Percentiles rank a stretch among this genome's conserved stretches.
Evolutionary conservation across 2,888 invertebrate species (phyloP).

Genomic region (Anticlea derivata): DNA sequence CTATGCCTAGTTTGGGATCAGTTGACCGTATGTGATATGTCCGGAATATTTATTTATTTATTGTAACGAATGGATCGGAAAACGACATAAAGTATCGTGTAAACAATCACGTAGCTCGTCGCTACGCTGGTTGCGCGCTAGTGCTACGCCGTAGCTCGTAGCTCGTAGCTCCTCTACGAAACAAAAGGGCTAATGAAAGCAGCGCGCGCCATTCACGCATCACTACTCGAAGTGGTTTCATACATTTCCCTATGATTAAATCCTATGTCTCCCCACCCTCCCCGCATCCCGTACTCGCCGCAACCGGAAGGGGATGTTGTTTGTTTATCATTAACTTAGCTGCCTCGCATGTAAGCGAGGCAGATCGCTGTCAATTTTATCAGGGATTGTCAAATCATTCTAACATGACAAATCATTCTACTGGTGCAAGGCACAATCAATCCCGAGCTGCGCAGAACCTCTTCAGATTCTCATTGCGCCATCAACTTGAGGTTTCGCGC

Average conservation of each 20-base stretch:
- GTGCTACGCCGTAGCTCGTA: slow-evolving; percentile 10
- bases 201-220: slow-evolving; percentile 5
- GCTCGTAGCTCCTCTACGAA: neutral
- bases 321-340: slow-evolving; percentile 3
- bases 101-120: neutral
- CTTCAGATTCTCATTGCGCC: too few relatives aligned
- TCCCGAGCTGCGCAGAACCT: too few relatives aligned
- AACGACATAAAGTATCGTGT: neutral
- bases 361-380: too few relatives aligned
- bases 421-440: too few relatives aligned
- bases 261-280: neutral
- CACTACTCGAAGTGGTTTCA: slow-evolving; percentile 2
- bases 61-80: too few relatives aligned
- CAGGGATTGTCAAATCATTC: too few relatives aligned
- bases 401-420: too few relatives aligned
- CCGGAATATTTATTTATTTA: too few relatives aligned
- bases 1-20: too few relatives aligned
- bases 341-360: too few relatives aligned
- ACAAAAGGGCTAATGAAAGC: neutral
- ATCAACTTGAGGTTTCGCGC: too few relatives aligned
- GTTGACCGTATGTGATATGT: too few relatives aligned
- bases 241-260: slow-evolving; percentile 14
- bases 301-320: slow-evolving; percentile 2
- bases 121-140: neutral
- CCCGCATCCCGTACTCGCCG: neutral